Evolutionary conservation across 2,797 vertebrate genomes (phyloP).

Genomic region (Hoplostethus mediterraneus): DNA sequence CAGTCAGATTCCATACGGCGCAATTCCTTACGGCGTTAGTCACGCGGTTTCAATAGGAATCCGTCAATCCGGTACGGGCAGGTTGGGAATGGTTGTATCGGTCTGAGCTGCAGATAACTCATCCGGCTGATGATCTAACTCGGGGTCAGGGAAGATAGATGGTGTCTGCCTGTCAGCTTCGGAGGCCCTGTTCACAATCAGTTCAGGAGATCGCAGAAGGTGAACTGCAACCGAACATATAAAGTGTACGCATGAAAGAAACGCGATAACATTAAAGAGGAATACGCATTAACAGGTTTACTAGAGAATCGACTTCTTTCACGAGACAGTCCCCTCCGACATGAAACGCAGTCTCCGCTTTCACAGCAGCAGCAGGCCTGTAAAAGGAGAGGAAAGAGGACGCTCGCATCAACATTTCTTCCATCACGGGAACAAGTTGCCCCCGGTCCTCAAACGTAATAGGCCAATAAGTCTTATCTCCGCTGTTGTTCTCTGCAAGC

Average conservation of each 20-base stretch:
- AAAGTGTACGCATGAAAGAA: neutral
- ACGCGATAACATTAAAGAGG: neutral
- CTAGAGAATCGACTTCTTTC: neutral
- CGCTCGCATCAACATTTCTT: neutral
- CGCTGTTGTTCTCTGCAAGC: neutral
- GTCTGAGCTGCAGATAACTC: conserved; percentile 11
- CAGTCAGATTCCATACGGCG: conserved; percentile 55
- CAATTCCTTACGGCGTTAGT: neutral
- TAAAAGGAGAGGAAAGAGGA: neutral
- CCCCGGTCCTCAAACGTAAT: neutral
- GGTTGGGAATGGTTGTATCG: conserved; percentile 26
- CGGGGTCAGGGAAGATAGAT: conserved; percentile 15
- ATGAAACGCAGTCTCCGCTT: no score
- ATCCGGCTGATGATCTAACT: conserved; percentile 40
- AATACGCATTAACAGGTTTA: neutral
- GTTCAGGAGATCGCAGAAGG: neutral
- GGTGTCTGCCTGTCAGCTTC: conserved; percentile 20
- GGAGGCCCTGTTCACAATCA: neutral
- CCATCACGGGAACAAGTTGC: neutral
- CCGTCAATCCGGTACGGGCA: conserved; percentile 26
- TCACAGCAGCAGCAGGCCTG: neutral
- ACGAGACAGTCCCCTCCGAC: neutral
- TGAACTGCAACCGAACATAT: neutral
- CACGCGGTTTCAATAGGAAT: conserved; percentile 42
- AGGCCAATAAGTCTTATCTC: neutral